Conservation (phyloP, 2,797 vertebrate species). For the Darevskia mixta region DNA sequence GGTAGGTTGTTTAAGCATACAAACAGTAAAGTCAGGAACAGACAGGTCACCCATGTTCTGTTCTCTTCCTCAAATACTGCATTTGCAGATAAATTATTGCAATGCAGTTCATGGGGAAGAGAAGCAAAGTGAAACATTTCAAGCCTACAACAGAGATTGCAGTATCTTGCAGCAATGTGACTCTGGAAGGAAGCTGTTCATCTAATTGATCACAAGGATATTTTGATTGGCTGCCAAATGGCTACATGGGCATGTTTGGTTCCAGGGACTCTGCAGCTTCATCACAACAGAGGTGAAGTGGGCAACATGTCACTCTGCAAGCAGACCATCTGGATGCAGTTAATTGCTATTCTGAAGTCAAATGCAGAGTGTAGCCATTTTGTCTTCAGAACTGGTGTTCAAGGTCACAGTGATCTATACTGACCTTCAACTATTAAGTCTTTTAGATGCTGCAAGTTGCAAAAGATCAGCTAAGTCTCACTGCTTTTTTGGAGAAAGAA, state of each 20-base stretch:
- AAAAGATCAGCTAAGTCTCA: neutral
- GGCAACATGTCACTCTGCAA: neutral
- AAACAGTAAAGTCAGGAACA: neutral
- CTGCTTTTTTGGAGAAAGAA: neutral
- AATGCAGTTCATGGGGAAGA: neutral
- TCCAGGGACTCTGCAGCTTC: neutral
- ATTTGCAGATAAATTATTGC: neutral
- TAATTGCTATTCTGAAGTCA: slow-evolving; percentile 19
- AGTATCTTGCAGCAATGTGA: neutral
- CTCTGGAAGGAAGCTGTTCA: neutral
- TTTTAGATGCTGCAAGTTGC: neutral
- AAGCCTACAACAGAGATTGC: neutral
- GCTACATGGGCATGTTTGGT: neutral
- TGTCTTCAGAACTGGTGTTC: neutral
- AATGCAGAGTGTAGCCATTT: neutral
- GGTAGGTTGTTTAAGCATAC: neutral
- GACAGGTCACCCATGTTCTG: neutral
- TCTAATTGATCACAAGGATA: slow-evolving; percentile 6
- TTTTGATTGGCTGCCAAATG: slow-evolving; percentile 3
- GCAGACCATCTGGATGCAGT: slow-evolving; percentile 11
- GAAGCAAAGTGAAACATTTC: neutral
- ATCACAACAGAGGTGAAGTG: slow-evolving; percentile 1
- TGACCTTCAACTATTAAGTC: neutral
- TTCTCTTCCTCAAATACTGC: neutral
- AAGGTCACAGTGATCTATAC: neutral